Evolutionary conservation across 2,797 vertebrate species (phyloP), one percentile per base, ranked within the genome.

Genomic region (Avahi laniger): DNA sequence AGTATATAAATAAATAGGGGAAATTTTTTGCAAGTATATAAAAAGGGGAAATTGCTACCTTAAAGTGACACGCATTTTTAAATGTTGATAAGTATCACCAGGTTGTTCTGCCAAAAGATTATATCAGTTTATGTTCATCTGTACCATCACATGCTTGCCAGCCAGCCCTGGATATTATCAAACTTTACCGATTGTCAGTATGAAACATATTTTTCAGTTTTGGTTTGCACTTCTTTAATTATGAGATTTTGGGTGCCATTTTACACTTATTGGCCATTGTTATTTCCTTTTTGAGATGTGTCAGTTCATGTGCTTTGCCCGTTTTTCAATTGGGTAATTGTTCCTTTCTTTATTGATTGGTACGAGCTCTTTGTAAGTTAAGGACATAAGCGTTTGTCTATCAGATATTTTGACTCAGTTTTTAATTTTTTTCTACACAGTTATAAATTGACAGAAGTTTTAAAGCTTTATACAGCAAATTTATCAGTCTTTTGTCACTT

Each of bases 231-330:
- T 41, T 81, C 24, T 85, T 57, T 57, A 35, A 24, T 54, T 48
- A 63, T 30, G 70, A 90, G 78, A 90, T 59, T 43, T 14, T 59
- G 41, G 54, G 33, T 54, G 82, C 17, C 26, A 67, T 83, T 90
- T 54, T 57, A 38, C 7, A 2, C 65, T 67, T 65, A 41, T 80
- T 75, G 9, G 46, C 87, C 57, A 4, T 65, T 84, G 33, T n/a
- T 24, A 30, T 78, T 92, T 94, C 76, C 17, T 52, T 61, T 87
- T 82, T 61, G 86, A 92, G 46, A 26, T 85, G 48, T 72, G 54
- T 81, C 11, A 10, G 57, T 83, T 93, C 38, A 28, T 48, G 12
- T 89, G 65, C 70, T 89, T 91, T 83, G 52, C 26, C 52, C 8
- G 5, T 35, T 59, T 81, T 93, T 57, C 52, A 70, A 1, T 76